Conservation (phyloP, 2,113 vertebrate species). For the Diadophis punctatus region DNA sequence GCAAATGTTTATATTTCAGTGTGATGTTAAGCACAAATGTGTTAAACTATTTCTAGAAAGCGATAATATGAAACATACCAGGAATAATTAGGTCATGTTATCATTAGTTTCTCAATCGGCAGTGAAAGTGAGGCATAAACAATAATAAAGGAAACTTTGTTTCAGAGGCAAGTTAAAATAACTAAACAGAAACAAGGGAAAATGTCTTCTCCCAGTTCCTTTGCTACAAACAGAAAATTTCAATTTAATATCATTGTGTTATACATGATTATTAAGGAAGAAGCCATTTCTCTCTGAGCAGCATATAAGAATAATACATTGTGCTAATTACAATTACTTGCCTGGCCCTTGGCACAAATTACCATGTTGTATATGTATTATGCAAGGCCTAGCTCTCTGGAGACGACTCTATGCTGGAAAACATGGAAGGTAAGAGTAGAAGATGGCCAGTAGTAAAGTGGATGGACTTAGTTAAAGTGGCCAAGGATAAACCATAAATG, state of each 20-base stretch:
- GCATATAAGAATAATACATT: background rate
- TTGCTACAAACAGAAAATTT: background rate
- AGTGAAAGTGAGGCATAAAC: conserved; percentile 41
- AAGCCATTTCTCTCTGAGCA: background rate
- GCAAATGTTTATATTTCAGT: conserved; percentile 6
- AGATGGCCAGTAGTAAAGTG: background rate
- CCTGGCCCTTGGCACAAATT: background rate
- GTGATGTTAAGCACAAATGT: background rate
- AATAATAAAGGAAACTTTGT: conserved; percentile 23
- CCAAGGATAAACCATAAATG: background rate
- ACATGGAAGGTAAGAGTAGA: background rate
- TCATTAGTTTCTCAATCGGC: conserved; percentile 32
- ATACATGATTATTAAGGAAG: background rate
- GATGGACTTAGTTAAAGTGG: background rate
- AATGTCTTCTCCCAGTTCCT: background rate
- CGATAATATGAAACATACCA: conserved; percentile 19
- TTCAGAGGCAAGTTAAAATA: conserved; percentile 15
- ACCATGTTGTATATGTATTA: background rate
- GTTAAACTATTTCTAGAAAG: conserved; percentile 24
- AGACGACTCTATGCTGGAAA: background rate
- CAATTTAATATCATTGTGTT: background rate
- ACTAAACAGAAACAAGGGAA: background rate
- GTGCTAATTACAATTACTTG: background rate
- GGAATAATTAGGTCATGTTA: conserved; percentile 14
- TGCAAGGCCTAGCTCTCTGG: background rate